Evolutionary conservation across 2,888 invertebrate genomes (phyloP).

Genomic region (Drosophila algonquin): DNA sequence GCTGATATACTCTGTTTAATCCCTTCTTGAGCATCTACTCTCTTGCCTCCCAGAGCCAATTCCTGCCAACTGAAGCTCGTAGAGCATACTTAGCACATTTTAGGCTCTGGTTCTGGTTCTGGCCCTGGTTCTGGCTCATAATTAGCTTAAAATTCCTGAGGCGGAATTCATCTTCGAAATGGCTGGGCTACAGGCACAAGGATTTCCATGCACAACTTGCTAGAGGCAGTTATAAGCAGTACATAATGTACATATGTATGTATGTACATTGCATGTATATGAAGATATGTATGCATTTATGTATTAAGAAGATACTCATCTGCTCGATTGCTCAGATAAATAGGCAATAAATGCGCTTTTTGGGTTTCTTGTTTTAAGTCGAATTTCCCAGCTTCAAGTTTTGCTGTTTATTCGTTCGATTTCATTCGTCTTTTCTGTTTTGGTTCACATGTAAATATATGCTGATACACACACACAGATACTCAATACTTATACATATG

Average conservation of each 20-base stretch:
- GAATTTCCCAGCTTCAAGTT: constrained; percentile 16
- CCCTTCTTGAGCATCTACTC: neutral
- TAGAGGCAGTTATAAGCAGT: too few species aligned
- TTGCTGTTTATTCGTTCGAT: constrained; percentile 22
- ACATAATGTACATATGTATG: too few species aligned
- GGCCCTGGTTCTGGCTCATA: constrained; percentile 5
- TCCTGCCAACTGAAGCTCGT: constrained; percentile 7
- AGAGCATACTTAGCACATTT: constrained; percentile 16
- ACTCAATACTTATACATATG: constrained; percentile 7
- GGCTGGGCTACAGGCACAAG: neutral
- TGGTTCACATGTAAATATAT: constrained; percentile 44
- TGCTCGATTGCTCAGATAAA: constrained; percentile 61
- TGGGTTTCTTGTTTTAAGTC: constrained; percentile 3
- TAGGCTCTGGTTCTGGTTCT: neutral
- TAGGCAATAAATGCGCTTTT: constrained; percentile 72
- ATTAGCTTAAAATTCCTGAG: constrained; percentile 33
- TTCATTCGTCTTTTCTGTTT: constrained; percentile 31
- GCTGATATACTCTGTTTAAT: neutral
- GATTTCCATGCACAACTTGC: neutral
- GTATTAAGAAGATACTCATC: constrained; percentile 15
- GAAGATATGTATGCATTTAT: neutral
- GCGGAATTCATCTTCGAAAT: constrained; percentile 23
- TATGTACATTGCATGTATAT: too few species aligned
- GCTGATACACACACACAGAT: constrained; percentile 22
- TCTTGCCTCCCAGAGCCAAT: neutral